These are phyloP conservation scores for Micoletzkya japonica DNA, from an alignment of 2,888 invertebrate genomes.

Conservation along the genomic window DNA sequence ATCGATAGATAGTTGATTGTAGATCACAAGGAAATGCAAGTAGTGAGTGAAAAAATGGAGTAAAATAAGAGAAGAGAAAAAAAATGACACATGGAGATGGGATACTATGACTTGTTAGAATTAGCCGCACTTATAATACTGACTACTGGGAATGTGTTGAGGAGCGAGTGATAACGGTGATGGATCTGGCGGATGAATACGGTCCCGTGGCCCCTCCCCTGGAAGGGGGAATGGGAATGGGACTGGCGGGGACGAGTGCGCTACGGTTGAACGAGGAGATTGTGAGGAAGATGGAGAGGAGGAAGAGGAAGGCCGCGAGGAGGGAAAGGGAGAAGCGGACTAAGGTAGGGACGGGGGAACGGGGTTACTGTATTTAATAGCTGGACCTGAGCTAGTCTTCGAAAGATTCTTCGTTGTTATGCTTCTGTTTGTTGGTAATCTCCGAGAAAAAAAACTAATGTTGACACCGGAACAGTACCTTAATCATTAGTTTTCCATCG, in stretches of 20 bases:
- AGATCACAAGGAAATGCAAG: too few species aligned
- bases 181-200: slow-evolving; percentile 45
- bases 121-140: neutral
- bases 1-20: too few species aligned
- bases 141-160: neutral
- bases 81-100: too few species aligned
- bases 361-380: neutral
- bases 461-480: too few species aligned
- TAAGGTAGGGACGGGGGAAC: neutral
- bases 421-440: too few species aligned
- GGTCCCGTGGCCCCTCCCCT: slow-evolving; percentile 38
- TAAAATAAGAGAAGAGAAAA: neutral
- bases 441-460: too few species aligned
- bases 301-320: slow-evolving; percentile 32
- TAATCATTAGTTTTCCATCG: too few species aligned
- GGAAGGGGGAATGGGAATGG: neutral
- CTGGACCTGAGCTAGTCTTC: neutral
- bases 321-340: slow-evolving; percentile 1
- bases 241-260: slow-evolving; percentile 32
- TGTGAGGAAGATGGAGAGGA: slow-evolving; percentile 34
- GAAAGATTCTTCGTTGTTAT: too few species aligned
- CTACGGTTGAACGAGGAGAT: slow-evolving; percentile 41
- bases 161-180: slow-evolving; percentile 36
- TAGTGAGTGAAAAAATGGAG: neutral
- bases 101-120: neutral